Evolutionary conservation across 2,113 vertebrate species (phyloP).

Genomic region (Telmatochromis brichardi): DNA sequence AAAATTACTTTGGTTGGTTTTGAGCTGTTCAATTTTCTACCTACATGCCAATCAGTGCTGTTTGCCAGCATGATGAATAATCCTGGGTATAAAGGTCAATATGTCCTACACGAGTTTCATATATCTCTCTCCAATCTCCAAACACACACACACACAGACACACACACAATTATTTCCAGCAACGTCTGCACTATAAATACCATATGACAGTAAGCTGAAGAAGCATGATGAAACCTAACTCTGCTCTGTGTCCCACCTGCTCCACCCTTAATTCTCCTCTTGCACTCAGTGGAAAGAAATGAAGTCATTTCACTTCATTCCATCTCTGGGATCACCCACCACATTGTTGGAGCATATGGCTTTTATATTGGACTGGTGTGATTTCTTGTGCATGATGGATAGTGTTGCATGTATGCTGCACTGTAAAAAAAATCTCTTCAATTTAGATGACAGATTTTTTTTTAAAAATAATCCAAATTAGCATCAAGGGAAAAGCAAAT

Average conservation of each 20-base stretch:
- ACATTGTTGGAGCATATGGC: slow-evolving; percentile 30
- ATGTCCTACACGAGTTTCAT: neutral
- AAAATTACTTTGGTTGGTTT: neutral
- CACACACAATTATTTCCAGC: neutral
- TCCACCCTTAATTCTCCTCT: neutral
- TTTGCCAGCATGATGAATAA: neutral
- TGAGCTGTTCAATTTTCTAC: neutral
- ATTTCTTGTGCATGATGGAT: neutral
- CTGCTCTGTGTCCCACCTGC: neutral
- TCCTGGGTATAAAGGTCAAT: neutral
- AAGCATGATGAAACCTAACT: slow-evolving; percentile 24
- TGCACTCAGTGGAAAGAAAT: slow-evolving; percentile 51
- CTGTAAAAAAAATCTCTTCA: neutral
- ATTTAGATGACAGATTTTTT: neutral
- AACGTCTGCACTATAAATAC: neutral
- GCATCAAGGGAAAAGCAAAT: neutral
- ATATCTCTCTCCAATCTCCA: neutral
- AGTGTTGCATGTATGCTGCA: neutral
- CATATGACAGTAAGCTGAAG: slow-evolving; percentile 13
- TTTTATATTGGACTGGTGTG: slow-evolving; percentile 24
- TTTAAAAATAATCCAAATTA: neutral
- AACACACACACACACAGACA: neutral
- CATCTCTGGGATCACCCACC: slow-evolving; percentile 34
- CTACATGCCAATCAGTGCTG: neutral
- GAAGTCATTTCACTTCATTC: slow-evolving; percentile 44